Conservation (phyloP, 2,888 invertebrate genomes). For the Octodonta nipae region DNA sequence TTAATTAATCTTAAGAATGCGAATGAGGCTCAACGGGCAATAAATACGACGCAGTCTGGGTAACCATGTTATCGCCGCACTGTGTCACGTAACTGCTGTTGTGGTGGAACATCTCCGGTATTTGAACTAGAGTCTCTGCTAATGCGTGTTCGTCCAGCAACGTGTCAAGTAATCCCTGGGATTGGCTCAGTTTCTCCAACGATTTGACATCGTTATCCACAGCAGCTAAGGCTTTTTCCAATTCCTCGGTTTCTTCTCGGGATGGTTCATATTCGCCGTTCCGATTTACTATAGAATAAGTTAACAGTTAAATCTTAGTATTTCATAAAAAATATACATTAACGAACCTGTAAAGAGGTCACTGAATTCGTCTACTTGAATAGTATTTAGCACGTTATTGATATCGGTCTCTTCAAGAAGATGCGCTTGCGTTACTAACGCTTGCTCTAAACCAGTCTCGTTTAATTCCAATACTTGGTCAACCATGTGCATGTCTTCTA, state of each 20-base stretch:
- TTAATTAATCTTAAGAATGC: constrained; percentile 25
- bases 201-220: constrained; percentile 62
- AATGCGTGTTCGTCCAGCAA: constrained; percentile 47
- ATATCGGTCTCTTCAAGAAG: constrained; percentile 58
- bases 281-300: constrained; percentile 42
- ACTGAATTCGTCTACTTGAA: constrained; percentile 70
- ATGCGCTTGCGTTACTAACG: constrained; percentile 52
- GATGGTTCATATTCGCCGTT: constrained; percentile 60
- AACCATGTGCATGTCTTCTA: constrained; percentile 40
- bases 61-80: constrained; percentile 29
- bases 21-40: constrained; percentile 29
- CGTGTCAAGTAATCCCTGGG: constrained; percentile 47
- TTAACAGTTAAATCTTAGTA: too few species aligned
- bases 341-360: constrained; percentile 58
- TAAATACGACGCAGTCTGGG: constrained; percentile 25
- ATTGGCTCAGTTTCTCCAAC: constrained; percentile 51
- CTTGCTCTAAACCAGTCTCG: constrained; percentile 47
- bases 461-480: constrained; percentile 44
- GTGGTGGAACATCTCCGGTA: constrained; percentile 38
- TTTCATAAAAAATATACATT: too few species aligned
- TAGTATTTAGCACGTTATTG: constrained; percentile 62
- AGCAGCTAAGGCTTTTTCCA: constrained; percentile 71
- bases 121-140: constrained; percentile 37
- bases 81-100: constrained; percentile 24
- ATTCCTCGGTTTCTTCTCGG: constrained; percentile 73